These are phyloP conservation scores for Lepeophtheirus salmonis DNA, from an alignment of 1,140 invertebrate genomes.

Conservation along the genomic window DNA sequence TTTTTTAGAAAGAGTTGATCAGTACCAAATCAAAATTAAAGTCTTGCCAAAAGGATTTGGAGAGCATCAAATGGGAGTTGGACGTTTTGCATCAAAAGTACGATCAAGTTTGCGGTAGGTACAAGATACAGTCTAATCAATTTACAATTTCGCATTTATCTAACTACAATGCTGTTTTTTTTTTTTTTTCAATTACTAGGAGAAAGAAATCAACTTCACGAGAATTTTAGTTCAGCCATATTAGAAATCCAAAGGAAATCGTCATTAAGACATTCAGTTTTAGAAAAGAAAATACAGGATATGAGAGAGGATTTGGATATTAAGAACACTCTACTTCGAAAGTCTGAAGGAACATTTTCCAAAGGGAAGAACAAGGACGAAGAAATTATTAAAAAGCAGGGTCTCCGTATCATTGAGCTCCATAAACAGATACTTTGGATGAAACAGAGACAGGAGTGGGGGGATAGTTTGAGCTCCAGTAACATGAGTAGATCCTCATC, in stretches of 20 bases:
- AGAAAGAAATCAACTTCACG: slow-evolving; percentile 16
- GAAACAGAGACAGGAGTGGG: neutral
- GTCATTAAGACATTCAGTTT: slow-evolving; percentile 10
- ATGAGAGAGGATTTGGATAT: slow-evolving; percentile 11
- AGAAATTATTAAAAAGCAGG: neutral
- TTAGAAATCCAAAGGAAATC: slow-evolving; percentile 17
- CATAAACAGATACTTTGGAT: neutral
- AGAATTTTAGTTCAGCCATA: slow-evolving; percentile 12
- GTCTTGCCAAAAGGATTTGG: slow-evolving; percentile 7
- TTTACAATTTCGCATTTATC: neutral
- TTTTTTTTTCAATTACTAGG: slow-evolving; percentile 5
- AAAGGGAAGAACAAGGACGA: neutral
- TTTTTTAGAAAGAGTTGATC: slow-evolving; percentile 7
- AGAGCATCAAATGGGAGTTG: slow-evolving; percentile 6
- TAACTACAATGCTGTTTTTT: neutral
- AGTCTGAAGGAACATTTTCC: neutral
- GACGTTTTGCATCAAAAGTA: slow-evolving; percentile 16
- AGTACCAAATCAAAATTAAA: slow-evolving; percentile 6
- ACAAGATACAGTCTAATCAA: neutral
- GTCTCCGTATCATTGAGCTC: neutral
- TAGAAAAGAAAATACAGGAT: slow-evolving; percentile 16
- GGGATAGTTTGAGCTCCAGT: no score
- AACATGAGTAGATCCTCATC: neutral
- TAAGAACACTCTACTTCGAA: slow-evolving; percentile 8
- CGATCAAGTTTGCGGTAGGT: neutral